Evolutionary conservation across 2,888 invertebrate genomes (phyloP).

Genomic region (Platycheirus albimanus): DNA sequence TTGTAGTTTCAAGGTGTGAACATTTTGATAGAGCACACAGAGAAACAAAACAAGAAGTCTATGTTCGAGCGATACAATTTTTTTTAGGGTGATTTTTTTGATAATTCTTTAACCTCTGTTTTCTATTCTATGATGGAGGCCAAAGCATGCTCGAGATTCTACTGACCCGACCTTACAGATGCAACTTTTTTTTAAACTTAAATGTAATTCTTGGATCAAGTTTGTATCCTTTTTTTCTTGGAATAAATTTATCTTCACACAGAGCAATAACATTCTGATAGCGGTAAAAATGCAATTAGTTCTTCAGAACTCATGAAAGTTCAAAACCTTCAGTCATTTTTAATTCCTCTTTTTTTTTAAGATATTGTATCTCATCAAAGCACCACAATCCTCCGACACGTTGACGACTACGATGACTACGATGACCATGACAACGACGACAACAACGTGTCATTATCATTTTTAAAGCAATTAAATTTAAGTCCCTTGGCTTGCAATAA

Average conservation of each 20-base stretch:
- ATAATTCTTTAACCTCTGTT: too few relatives aligned
- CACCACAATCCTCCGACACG: constrained; percentile 19
- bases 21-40: too few relatives aligned
- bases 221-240: not conserved
- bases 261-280: constrained; percentile 12
- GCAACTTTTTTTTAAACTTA: too few relatives aligned
- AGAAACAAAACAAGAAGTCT: too few relatives aligned
- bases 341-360: not conserved
- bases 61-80: too few relatives aligned
- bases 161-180: too few relatives aligned
- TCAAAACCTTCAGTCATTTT: constrained; percentile 12
- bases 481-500: constrained; percentile 34
- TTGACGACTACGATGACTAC: constrained; percentile 22
- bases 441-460: constrained; percentile 57
- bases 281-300: constrained; percentile 67
- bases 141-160: too few relatives aligned
- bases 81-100: too few relatives aligned
- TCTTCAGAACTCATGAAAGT: constrained; percentile 63
- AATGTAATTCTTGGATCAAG: too few relatives aligned
- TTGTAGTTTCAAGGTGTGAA: too few relatives aligned
- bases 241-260: not conserved
- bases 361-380: constrained; percentile 18
- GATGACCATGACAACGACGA: too few relatives aligned
- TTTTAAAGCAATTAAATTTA: constrained; percentile 52
- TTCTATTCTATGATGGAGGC: too few relatives aligned